phyloP scores from a whole-genome alignment of 2,888 invertebrate genomes.

The Orchesella flavescens region DNA sequence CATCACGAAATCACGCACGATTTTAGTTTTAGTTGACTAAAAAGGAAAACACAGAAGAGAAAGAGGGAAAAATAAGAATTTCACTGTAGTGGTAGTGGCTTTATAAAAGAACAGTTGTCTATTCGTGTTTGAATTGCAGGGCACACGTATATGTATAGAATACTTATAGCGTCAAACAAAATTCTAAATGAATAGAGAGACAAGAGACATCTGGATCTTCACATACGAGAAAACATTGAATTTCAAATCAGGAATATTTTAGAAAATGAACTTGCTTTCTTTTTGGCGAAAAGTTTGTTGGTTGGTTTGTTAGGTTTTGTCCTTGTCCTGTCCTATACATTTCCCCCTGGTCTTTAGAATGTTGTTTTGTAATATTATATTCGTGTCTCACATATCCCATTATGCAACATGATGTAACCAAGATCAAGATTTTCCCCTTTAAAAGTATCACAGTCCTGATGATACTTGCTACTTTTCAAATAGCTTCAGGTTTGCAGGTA shows the following conservation, averaged over 20 bases:
- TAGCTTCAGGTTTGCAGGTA: too few relatives aligned
- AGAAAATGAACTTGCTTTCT: too few relatives aligned
- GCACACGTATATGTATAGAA: background rate
- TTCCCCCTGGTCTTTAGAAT: too few relatives aligned
- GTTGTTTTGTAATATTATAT: too few relatives aligned
- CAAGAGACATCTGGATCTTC: conserved; percentile 20
- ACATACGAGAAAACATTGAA: background rate
- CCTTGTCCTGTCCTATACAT: too few relatives aligned
- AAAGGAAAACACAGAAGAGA: background rate
- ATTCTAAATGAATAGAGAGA: background rate
- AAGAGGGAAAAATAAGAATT: conserved; percentile 7
- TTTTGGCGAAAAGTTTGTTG: too few relatives aligned
- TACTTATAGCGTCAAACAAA: background rate
- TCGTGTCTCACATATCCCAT: too few relatives aligned
- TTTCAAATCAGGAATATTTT: background rate
- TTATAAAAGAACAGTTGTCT: background rate
- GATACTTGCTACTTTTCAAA: too few relatives aligned
- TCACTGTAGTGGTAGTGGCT: background rate
- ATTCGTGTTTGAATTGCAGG: background rate
- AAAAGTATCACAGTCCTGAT: too few relatives aligned
- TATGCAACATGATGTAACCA: too few relatives aligned
- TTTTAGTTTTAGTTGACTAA: background rate
- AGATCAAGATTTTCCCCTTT: too few relatives aligned
- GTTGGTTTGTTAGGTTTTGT: too few relatives aligned
- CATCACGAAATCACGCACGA: conserved; percentile 7